Conservation (phyloP, 1,140 invertebrate species). For the Rhagoletis zephyria region DNA sequence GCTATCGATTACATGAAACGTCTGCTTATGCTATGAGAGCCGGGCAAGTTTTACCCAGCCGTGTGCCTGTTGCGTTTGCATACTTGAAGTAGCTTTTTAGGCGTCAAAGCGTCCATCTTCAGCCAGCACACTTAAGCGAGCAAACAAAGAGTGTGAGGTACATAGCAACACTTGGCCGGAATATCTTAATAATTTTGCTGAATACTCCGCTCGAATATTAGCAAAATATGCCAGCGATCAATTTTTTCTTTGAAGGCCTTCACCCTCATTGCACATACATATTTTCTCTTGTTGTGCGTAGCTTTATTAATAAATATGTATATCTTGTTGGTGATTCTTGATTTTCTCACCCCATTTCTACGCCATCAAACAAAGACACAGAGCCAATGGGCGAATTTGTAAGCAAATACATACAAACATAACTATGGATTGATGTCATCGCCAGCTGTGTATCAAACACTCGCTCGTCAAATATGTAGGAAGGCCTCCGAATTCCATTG, state of each 20-base stretch:
- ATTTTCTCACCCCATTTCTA: not conserved
- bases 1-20: conserved; percentile 15
- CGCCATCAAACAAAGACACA: not conserved
- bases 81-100: not conserved
- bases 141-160: not conserved
- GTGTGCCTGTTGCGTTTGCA: not conserved
- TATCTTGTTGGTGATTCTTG: no score
- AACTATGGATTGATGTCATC: not conserved
- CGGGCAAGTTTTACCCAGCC: not conserved
- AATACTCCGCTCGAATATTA: not conserved
- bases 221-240: not conserved
- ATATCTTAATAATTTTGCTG: no score
- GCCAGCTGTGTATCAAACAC: conserved; percentile 1
- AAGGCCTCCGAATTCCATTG: not conserved
- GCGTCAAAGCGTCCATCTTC: not conserved
- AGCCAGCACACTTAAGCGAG: not conserved
- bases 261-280: not conserved
- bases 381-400: not conserved
- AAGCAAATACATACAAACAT: not conserved
- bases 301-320: not conserved
- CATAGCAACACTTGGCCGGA: not conserved
- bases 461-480: not conserved
- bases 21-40: not conserved
- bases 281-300: not conserved
- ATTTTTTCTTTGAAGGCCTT: not conserved